Conservation (phyloP, 35 echinoderm and acorn worm genomes). For the Heliocidaris erythrogramma region DNA sequence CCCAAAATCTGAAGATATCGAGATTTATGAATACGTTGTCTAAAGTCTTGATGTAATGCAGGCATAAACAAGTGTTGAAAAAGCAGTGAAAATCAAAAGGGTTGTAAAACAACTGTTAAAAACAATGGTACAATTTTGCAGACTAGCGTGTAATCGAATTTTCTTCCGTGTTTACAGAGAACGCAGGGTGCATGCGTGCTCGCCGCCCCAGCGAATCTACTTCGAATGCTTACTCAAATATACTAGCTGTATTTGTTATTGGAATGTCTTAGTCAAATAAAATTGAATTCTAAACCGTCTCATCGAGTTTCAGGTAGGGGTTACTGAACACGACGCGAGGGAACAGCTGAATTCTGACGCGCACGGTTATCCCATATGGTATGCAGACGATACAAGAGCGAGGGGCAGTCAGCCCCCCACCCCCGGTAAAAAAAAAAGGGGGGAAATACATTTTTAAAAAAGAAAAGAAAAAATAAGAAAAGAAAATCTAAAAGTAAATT, state of each 20-base stretch:
- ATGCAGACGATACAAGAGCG: too few species aligned
- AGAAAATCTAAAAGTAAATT: too few species aligned
- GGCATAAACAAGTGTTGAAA: not conserved
- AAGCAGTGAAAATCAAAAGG: not conserved
- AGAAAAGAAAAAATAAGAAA: too few species aligned
- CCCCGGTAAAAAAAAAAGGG: too few species aligned
- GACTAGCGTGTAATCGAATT: not conserved
- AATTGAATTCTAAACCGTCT: not conserved
- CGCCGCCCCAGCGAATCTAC: not conserved
- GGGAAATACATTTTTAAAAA: too few species aligned
- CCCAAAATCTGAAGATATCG: too few species aligned
- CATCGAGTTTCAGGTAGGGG: not conserved
- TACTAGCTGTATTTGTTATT: not conserved
- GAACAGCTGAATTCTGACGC: not conserved
- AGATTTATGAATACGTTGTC: too few species aligned
- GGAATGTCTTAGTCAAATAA: not conserved
- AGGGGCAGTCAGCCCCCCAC: too few species aligned
- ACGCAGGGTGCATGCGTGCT: not conserved
- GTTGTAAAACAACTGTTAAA: not conserved
- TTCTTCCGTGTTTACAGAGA: not conserved
- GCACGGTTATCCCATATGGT: too few species aligned
- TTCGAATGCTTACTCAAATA: not conserved
- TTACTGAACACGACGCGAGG: not conserved
- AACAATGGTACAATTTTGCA: not conserved
- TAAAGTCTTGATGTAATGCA: too few species aligned